These are phyloP conservation scores for Pseudochirops corinnae DNA, from an alignment of 2,797 vertebrate species.

Conservation along the genomic window DNA sequence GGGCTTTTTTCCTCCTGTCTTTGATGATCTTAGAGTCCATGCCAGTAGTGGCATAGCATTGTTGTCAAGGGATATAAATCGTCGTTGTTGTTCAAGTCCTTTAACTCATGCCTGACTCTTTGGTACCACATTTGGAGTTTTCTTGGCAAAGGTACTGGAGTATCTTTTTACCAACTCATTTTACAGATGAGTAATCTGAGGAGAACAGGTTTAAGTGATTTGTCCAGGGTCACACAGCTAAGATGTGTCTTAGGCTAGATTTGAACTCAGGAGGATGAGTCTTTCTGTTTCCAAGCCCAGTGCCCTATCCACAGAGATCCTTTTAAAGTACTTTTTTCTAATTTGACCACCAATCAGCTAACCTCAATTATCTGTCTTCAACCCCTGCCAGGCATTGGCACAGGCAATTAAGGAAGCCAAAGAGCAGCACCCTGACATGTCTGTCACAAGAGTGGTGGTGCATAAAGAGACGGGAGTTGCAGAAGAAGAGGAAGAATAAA, in stretches of 20 bases:
- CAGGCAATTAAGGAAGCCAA: constrained; percentile 99
- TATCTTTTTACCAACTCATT: background rate
- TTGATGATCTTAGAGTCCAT: background rate
- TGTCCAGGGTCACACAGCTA: background rate
- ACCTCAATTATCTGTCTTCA: constrained; percentile 3
- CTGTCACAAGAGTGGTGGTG: constrained; percentile 98
- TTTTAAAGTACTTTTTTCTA: background rate
- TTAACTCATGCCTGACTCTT: background rate
- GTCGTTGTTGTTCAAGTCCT: background rate
- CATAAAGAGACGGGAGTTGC: constrained; percentile 98
- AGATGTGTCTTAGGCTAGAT: no score
- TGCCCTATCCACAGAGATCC: background rate
- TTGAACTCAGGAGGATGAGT: background rate
- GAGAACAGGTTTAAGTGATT: background rate
- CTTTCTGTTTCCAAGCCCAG: background rate
- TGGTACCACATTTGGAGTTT: background rate
- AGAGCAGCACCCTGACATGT: constrained; percentile 99
- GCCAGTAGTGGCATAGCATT: background rate
- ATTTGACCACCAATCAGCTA: background rate
- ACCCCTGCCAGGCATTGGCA: constrained; percentile 92
- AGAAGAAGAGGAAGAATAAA: constrained; percentile 93
- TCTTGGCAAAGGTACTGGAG: background rate
- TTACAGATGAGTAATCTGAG: background rate
- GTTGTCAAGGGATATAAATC: background rate
- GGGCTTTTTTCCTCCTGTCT: background rate